Base-by-base conservation (phyloP, 2,113 vertebrate species). In the Aramus guarauna region DNA sequence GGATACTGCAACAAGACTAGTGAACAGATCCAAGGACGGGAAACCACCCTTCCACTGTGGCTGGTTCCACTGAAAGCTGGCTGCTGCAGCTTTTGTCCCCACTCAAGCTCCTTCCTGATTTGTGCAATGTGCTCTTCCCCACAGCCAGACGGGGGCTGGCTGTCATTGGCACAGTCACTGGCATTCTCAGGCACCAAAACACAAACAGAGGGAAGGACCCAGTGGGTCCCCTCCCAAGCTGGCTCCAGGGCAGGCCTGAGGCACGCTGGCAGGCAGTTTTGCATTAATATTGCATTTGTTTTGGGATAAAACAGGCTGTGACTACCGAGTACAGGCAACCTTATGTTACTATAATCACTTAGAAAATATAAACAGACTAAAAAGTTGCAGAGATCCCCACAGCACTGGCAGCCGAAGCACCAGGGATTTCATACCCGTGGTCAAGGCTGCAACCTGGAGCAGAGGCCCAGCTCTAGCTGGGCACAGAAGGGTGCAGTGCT, bases 291-390 rank as follows among this genome's bases (percentile, higher is more conserved):
- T 94, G 94, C 95, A 18, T 79, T 94, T 75, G 32, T 37, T 95
- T 95, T 69, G 91, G 95, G 84, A 90, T 94, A 89, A 88, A 90
- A 58, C 66, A 91, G 91, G 86, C 86, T 84, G 86, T 4, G 19
- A 62, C 39, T 60, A 67, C 56, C 15, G 24, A 27, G 53, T 30
- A 75, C 67, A 19, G 88, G 60, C 92, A 89, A 32, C 83, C 91
- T 48, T 52, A 60, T 3, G 4, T 30, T 66, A 67, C 43, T 29
- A 2, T 4, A 15, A 53, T 45, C 73, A 15, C 48, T 36, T 6
- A 85, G n/a, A 58, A 93, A 94, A 91, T 13, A 95, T 1, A 53
- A 75, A 84, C n/a, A 73, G 50, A 66, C 23, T 41, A 50, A 58
- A 50, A 88, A 77, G 58, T 17, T 50, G 48, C 45, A 63, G 55